phyloP scores from a whole-genome alignment of 1,140 invertebrate genomes.

The Heliconius himera region DNA sequence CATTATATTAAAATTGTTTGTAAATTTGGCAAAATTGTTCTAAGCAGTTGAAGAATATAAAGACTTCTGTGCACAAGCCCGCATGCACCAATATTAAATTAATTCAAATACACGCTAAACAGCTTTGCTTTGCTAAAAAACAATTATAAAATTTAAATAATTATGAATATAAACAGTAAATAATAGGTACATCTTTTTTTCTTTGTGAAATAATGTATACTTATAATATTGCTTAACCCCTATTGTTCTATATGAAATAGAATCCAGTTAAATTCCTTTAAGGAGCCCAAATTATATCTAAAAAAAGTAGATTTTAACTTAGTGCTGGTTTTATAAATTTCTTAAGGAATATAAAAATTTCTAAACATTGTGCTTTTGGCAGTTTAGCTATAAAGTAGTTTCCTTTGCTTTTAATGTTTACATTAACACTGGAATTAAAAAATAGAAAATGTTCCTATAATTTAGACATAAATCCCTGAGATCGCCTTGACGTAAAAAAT shows the following conservation, averaged over 20 bases:
- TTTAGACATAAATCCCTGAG: constrained; percentile 33
- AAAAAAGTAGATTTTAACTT: not conserved
- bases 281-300: not conserved
- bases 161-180: not conserved
- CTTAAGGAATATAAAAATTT: constrained; percentile 26
- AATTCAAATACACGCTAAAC: constrained; percentile 2
- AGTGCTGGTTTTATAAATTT: not conserved
- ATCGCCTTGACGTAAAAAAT: constrained; percentile 38
- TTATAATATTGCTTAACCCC: constrained; percentile 4
- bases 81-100: not conserved
- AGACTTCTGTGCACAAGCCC: not conserved
- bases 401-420: not conserved
- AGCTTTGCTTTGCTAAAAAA: constrained; percentile 7
- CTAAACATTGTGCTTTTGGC: constrained; percentile 34
- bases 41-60: constrained; percentile 10
- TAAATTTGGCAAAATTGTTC: constrained; percentile 27
- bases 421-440: constrained; percentile 16
- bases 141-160: not conserved
- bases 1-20: constrained; percentile 2
- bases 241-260: constrained; percentile 7
- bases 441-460: constrained; percentile 23
- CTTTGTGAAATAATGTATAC: constrained; percentile 15
- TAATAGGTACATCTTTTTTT: not conserved
- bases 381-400: constrained; percentile 25
- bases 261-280: constrained; percentile 7